Percentiles rank a stretch among this genome's conserved stretches.
phyloP scores from a whole-genome alignment of 1,140 invertebrate species.

The Rhyzopertha dominica region DNA sequence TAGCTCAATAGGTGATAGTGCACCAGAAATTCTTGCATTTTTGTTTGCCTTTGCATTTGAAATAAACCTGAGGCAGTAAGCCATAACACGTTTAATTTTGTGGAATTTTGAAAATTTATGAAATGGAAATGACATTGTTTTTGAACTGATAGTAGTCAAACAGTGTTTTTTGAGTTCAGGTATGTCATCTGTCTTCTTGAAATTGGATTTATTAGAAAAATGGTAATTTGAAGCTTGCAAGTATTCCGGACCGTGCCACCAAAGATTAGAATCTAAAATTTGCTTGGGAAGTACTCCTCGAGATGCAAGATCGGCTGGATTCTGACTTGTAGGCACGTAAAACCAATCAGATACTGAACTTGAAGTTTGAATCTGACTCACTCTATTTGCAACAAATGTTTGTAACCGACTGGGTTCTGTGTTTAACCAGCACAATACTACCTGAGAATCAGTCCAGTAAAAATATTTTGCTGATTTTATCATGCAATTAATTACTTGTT shows the following conservation, averaged over 20 bases:
- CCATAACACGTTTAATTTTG: slow-evolving; percentile 12
- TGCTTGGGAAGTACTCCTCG: slow-evolving; percentile 20
- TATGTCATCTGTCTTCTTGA: slow-evolving; percentile 14
- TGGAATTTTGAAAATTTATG: slow-evolving; percentile 4
- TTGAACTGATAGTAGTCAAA: slow-evolving; percentile 5
- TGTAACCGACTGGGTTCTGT: slow-evolving; percentile 28
- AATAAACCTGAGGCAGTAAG: slow-evolving; percentile 15
- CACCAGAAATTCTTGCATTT: neutral
- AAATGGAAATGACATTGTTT: slow-evolving; percentile 11
- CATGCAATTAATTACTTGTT: slow-evolving; percentile 18
- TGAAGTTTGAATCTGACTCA: slow-evolving; percentile 26
- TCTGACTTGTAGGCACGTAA: slow-evolving; percentile 29
- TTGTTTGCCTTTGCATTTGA: slow-evolving; percentile 5
- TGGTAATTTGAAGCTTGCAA: slow-evolving; percentile 1
- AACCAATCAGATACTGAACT: slow-evolving; percentile 21
- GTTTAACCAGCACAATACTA: slow-evolving; percentile 16
- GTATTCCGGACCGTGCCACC: slow-evolving; percentile 22
- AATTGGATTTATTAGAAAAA: slow-evolving; percentile 13
- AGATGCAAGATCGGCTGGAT: slow-evolving; percentile 35
- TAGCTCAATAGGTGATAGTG: slow-evolving; percentile 13
- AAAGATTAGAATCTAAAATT: slow-evolving; percentile 13
- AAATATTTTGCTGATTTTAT: too few relatives aligned
- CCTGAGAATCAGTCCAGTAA: slow-evolving; percentile 16
- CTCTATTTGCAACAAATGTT: slow-evolving; percentile 32
- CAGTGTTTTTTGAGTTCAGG: slow-evolving; percentile 5